phyloP scores from a whole-genome alignment of 1,140 invertebrate species.

The Zaprionus camerounensis region DNA sequence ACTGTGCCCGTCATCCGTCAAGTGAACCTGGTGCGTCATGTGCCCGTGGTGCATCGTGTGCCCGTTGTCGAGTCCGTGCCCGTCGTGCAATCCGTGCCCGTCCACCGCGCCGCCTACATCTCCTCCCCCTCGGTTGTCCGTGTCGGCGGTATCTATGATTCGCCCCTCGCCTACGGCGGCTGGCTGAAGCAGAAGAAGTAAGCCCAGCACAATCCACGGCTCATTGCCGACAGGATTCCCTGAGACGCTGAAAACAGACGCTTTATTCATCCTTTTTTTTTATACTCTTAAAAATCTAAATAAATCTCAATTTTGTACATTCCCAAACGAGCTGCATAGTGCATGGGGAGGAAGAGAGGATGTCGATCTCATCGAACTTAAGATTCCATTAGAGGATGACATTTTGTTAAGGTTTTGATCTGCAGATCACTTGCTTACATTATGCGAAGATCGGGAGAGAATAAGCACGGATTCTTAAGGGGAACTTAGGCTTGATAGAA shows the following conservation, averaged over 20 bases:
- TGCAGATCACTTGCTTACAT: too few species aligned
- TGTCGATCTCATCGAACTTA: not conserved
- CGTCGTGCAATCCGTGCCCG: slow-evolving; percentile 39
- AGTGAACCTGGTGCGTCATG: slow-evolving; percentile 36
- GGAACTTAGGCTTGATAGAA: too few species aligned
- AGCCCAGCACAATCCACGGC: not conserved
- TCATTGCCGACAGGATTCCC: not conserved
- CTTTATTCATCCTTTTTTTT: slow-evolving; percentile 9
- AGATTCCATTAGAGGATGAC: not conserved
- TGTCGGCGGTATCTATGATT: slow-evolving; percentile 54
- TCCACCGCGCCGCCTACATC: slow-evolving; percentile 45
- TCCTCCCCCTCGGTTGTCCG: slow-evolving; percentile 50
- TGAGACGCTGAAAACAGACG: not conserved
- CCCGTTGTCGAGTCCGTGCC: slow-evolving; percentile 41
- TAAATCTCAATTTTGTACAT: slow-evolving; percentile 36
- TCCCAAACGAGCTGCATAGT: not conserved
- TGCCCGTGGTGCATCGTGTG: slow-evolving; percentile 47
- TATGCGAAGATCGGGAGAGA: too few species aligned
- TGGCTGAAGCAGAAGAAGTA: slow-evolving; percentile 66
- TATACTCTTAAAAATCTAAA: slow-evolving; percentile 1
- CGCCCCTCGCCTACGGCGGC: slow-evolving; percentile 66
- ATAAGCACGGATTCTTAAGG: too few species aligned
- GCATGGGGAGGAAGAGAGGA: not conserved
- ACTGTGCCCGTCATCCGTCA: slow-evolving; percentile 43
- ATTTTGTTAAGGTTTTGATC: too few species aligned